These are phyloP conservation scores for Stenolophus ochropezus DNA, from an alignment of 2,888 invertebrate genomes.

Conservation along the genomic window DNA sequence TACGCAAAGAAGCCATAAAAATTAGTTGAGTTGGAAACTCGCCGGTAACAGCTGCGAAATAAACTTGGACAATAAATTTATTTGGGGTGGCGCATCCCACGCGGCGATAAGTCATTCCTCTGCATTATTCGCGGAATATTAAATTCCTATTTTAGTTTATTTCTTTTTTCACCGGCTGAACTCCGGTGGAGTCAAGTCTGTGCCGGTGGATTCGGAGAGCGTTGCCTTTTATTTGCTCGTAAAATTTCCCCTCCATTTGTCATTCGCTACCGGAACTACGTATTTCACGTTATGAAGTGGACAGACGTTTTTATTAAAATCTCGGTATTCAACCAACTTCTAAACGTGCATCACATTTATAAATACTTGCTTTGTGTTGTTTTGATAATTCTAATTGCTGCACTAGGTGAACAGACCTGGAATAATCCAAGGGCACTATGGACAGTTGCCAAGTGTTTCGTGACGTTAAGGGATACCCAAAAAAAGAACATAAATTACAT, in stretches of 20 bases:
- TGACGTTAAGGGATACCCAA: no score
- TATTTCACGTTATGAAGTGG: conserved; percentile 44
- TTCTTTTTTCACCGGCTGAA: conserved; percentile 44
- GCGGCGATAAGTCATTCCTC: conserved; percentile 11
- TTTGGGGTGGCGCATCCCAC: conserved; percentile 16
- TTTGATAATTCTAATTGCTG: background rate
- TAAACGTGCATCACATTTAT: background rate
- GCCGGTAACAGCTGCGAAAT: conserved; percentile 35
- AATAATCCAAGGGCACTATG: no score
- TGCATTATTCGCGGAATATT: conserved; percentile 48
- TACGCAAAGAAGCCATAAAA: conserved; percentile 53
- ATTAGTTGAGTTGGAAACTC: conserved; percentile 50
- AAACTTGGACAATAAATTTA: conserved; percentile 41
- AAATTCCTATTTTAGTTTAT: conserved; percentile 56
- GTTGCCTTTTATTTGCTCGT: conserved; percentile 51
- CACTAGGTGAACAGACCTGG: no score
- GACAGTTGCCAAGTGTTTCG: no score
- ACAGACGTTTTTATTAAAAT: conserved; percentile 55
- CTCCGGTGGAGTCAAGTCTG: background rate
- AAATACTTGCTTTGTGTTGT: background rate
- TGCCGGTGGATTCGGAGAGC: conserved; percentile 4
- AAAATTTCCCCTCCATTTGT: conserved; percentile 55
- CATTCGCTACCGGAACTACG: conserved; percentile 30
- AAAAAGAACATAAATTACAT: no score
- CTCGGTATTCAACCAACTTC: background rate